A percentile compares a stretch with the other conserved stretches of the same genome.
Evolutionary conservation across 2,797 vertebrate species (phyloP).

Genomic region (Uromys caudimaculatus): DNA sequence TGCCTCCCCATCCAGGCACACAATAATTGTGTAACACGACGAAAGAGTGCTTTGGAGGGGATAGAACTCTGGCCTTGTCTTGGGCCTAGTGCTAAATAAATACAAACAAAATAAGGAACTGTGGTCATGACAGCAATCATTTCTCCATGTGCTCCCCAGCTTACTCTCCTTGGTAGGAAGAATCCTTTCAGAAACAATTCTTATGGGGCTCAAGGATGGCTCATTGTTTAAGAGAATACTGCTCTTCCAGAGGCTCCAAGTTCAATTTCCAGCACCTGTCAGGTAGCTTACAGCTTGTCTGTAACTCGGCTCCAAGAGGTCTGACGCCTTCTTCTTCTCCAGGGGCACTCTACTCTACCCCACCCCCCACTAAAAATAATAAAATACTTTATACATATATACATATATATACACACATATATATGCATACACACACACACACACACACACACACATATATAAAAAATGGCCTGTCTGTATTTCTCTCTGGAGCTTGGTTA

Average conservation of each 20-base stretch:
- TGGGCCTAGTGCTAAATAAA: neutral
- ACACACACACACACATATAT: no score
- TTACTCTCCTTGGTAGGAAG: neutral
- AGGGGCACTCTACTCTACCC: neutral
- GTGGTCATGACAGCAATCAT: neutral
- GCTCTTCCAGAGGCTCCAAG: neutral
- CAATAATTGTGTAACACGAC: neutral
- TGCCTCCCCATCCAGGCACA: neutral
- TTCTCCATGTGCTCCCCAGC: neutral
- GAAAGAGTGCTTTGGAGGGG: neutral
- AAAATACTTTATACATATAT: neutral
- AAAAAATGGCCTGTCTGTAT: neutral
- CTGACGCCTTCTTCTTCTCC: neutral
- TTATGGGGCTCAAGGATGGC: neutral
- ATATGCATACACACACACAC: no score
- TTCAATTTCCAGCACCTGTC: neutral
- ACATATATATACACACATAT: neutral
- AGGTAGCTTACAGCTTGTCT: neutral
- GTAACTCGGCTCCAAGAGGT: neutral
- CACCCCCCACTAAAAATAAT: neutral
- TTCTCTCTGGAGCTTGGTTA: neutral
- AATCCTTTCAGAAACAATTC: neutral
- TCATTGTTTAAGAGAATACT: neutral
- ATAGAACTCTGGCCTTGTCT: neutral
- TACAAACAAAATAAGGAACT: neutral